Evolutionary conservation across 2,888 invertebrate species (phyloP), one percentile per base, ranked within the genome.

Genomic region (Drosophila greeni): DNA sequence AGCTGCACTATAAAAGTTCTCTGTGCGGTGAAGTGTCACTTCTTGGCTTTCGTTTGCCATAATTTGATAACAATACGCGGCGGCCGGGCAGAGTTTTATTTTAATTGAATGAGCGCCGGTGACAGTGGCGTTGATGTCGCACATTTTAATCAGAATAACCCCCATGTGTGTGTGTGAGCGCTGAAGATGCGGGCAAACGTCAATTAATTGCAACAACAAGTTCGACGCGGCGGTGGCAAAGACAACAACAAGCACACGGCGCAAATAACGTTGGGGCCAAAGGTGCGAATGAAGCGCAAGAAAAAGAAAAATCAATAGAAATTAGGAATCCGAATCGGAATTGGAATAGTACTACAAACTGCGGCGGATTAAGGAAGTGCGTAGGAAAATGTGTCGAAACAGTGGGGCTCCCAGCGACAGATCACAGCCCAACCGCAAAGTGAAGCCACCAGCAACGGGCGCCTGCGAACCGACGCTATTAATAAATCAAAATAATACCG

Each of bases 281-380:
- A 77, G 78, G 83, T 79, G 84, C 79, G 84, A 79, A 83, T 79
- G 84, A 83, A 73, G 80, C 82, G 82, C 62, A 82, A 78, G 74
- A 79, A 82, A 82, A 84, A 83, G 72, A 78, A 78, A 84, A 84
- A 82, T 82, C 82, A 84, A 83, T 79, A 80, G 73, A 49, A 66
- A 67, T 51, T 40, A 60, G 66, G 31, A 47, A 47, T 31, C 45
- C 1, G 31, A 47, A 47, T 20, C 11, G 42, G n/a, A 47, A 47
- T 20, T 6, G 42, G n/a, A 42, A 45, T 14, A 29, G 45, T 45
- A 79, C 74, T 78, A 76, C 76, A 71, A 73, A 55, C 18, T 47
- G 37, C 47, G 51, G 36, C 43, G 33, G 20, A 40, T 18, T 58
- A 47, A 51, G 33, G 42, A 55, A 48, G 37, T 40, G 37, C 55